Percentiles rank a stretch among this genome's conserved stretches.
These are phyloP conservation scores for Ameiurus melas DNA, from an alignment of 2,113 vertebrate species.

Conservation along the genomic window DNA sequence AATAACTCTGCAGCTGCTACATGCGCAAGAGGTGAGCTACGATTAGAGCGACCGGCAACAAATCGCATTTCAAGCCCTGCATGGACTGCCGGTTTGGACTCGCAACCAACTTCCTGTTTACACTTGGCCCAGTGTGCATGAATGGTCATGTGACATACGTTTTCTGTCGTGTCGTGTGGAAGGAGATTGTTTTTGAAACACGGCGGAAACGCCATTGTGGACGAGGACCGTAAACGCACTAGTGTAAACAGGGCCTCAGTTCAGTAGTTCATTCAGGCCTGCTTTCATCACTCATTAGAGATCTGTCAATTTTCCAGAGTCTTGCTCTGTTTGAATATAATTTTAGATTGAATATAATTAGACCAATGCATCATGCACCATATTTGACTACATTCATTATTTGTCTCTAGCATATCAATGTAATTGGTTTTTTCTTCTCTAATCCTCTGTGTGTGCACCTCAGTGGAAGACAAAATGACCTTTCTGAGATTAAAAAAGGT, in stretches of 20 bases:
- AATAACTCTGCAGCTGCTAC: no score
- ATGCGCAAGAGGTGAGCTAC: no score
- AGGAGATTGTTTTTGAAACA: no score
- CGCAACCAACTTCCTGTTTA: no score
- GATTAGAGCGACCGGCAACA: no score
- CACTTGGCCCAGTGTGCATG: no score
- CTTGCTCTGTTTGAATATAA: neutral
- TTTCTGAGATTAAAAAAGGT: neutral
- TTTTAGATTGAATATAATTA: neutral
- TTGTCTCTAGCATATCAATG: neutral
- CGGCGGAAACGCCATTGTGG: no score
- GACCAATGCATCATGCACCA: neutral
- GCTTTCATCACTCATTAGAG: neutral
- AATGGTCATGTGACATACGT: no score
- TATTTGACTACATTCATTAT: neutral
- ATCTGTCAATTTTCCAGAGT: neutral
- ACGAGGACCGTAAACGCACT: no score
- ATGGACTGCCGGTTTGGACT: no score
- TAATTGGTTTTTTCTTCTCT: neutral
- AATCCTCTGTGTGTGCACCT: neutral
- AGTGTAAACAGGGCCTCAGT: neutral
- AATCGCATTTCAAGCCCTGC: no score
- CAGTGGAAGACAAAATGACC: neutral
- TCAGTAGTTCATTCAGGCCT: neutral
- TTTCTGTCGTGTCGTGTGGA: no score